Evolutionary conservation across 2,797 vertebrate genomes (phyloP), one percentile per base, ranked within the genome.

Genomic region (Gallinago stenura): DNA sequence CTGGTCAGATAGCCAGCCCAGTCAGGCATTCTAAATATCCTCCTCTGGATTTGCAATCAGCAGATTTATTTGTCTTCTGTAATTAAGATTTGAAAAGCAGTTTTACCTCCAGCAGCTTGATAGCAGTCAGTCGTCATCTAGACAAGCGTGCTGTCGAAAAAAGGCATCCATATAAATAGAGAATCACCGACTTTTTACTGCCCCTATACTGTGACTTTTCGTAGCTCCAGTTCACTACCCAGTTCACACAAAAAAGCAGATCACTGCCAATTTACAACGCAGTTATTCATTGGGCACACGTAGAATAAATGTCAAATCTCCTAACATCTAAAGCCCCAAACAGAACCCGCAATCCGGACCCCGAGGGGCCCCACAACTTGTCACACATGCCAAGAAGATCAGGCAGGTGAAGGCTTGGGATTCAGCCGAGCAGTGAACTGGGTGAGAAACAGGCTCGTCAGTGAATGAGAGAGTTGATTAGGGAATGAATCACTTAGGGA

Each of bases 401-500:
- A 86, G 88, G 56, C 70, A 93, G 87, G 91, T 95, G 93, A 90
- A 94, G 83, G 48, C 39, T 77, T 28, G 18, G 80, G 87, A 76
- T 89, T 83, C 90, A 87, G 79, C 72, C 58, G 76, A 81, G 87
- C 80, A 54, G 61, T 61, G 87, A 94, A 24, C 72, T 46, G 90
- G n/a, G 51, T 18, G 70, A 96, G 83, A 83, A 95, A 60, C 45
- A n/a, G 73, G 31, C 76, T 90, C 31, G 10, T 41, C 80, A 53
- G 35, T 70, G 91, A 90, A 82, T 13, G 73, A 69, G 33, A 53
- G 79, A 81, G 84, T 76, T 93, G 83, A 94, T 91, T 89, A 79
- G 87, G 85, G 85, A 96, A 93, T 87, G 33, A 95, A 95, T 94
- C 91, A 93, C 83, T 93, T 93, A 68, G 56, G 75, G 73, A 94